These are phyloP conservation scores for Anorthoa munda DNA, from an alignment of 2,888 invertebrate species.

Conservation along the genomic window DNA sequence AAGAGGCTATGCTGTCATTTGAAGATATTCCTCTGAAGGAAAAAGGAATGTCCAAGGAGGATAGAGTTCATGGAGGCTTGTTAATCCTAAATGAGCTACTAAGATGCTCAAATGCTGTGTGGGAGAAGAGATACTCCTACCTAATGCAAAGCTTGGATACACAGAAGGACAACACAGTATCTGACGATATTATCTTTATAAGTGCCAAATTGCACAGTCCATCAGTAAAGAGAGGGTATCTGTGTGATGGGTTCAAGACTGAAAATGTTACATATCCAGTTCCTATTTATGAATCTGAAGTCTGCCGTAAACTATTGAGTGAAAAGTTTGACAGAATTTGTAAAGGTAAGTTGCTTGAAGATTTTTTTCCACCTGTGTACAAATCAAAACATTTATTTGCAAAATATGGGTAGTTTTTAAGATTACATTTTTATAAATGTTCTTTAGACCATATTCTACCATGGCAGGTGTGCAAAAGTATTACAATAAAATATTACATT, in stretches of 20 bases:
- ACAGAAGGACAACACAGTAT: constrained; percentile 85
- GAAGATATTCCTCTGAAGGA: constrained; percentile 93
- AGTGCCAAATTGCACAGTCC: constrained; percentile 91
- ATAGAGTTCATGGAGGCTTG: constrained; percentile 97
- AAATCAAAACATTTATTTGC: too few relatives aligned
- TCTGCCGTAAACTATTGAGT: constrained; percentile 95
- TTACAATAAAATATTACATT: too few relatives aligned
- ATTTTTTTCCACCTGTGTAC: too few relatives aligned
- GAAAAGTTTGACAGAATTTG: constrained; percentile 96
- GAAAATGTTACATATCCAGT: constrained; percentile 90
- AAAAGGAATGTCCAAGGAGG: constrained; percentile 96
- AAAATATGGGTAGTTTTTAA: too few relatives aligned
- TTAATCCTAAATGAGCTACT: constrained; percentile 98
- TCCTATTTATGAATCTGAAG: constrained; percentile 95
- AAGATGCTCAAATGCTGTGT: constrained; percentile 96
- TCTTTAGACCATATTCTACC: too few relatives aligned
- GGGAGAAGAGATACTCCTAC: constrained; percentile 95
- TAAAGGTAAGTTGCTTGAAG: constrained; percentile 80
- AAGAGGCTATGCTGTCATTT: constrained; percentile 96
- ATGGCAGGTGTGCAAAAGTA: too few relatives aligned
- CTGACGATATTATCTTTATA: constrained; percentile 91
- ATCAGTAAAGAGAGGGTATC: constrained; percentile 89
- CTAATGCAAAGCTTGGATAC: constrained; percentile 92
- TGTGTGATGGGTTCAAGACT: constrained; percentile 88
- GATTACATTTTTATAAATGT: too few relatives aligned